phyloP scores from a whole-genome alignment of 2,113 vertebrate genomes.

The Columba janthina region DNA sequence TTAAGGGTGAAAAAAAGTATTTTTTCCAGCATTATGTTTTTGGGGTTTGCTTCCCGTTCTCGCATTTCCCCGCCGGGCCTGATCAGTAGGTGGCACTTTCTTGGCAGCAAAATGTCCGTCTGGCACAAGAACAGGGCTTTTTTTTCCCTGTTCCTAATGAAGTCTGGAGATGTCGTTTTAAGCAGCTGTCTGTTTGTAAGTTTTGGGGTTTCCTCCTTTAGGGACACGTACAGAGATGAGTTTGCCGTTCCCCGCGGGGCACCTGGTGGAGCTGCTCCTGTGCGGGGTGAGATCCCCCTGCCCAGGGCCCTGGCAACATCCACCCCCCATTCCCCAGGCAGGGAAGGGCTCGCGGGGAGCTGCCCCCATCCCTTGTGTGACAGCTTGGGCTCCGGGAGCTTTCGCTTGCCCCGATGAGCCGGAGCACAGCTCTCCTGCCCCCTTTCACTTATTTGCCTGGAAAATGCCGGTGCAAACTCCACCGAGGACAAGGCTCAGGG shows the following conservation, averaged over 20 bases:
- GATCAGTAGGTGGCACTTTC: conserved; percentile 52
- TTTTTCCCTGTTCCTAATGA: background rate
- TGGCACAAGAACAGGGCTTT: background rate
- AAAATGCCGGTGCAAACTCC: background rate
- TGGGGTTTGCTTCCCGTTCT: background rate
- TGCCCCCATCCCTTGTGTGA: background rate
- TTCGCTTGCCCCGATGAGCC: rapidly evolving
- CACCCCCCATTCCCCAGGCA: background rate
- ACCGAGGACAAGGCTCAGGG: background rate
- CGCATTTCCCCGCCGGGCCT: background rate
- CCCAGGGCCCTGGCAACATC: background rate
- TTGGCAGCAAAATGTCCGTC: conserved; percentile 5
- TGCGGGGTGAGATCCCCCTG: background rate
- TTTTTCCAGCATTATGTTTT: background rate
- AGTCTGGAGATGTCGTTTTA: background rate
- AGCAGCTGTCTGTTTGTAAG: conserved; percentile 10
- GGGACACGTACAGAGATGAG: background rate
- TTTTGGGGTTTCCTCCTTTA: background rate
- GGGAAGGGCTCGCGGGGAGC: background rate
- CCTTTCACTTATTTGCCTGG: background rate
- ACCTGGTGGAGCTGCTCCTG: background rate
- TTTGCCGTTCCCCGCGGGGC: rapidly evolving
- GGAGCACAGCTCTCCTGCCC: background rate
- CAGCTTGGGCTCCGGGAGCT: background rate
- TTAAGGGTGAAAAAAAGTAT: background rate